A percentile compares a stretch with the other conserved stretches of the same genome.
phyloP scores from a whole-genome alignment of 2,113 vertebrate species.

The Mola mola region DNA sequence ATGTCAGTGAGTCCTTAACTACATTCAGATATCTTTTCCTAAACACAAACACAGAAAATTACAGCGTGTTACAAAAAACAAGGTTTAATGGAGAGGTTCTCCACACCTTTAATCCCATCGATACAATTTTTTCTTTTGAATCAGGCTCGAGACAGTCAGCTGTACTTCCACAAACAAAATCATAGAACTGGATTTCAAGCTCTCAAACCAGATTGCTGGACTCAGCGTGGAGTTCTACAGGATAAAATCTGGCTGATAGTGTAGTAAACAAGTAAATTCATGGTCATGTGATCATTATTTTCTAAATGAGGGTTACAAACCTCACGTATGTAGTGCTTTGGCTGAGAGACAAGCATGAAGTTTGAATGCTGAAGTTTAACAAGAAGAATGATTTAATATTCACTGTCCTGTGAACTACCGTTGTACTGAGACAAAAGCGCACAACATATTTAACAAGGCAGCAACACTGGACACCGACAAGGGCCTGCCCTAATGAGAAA shows the following conservation, averaged over 20 bases:
- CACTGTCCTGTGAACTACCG: conserved; percentile 26
- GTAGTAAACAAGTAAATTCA: background rate
- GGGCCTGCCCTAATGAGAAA: conserved; percentile 84
- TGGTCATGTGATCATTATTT: conserved; percentile 10
- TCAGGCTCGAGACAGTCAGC: conserved; percentile 10
- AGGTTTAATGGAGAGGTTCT: too few species aligned
- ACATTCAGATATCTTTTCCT: conserved; percentile 73
- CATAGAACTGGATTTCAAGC: too few species aligned
- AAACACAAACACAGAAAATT: conserved; percentile 34
- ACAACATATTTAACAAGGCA: conserved; percentile 25
- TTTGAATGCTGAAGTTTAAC: background rate
- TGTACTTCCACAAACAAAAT: too few species aligned
- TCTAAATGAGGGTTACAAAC: conserved; percentile 8
- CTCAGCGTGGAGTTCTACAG: background rate
- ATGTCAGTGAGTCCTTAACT: conserved; percentile 62
- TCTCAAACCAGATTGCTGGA: too few species aligned
- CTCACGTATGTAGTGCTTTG: conserved; percentile 69
- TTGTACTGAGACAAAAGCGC: background rate
- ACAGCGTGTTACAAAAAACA: background rate
- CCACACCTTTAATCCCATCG: too few species aligned
- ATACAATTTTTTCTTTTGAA: too few species aligned
- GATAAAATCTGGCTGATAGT: too few species aligned
- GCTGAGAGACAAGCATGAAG: conserved; percentile 47
- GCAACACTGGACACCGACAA: conserved; percentile 79
- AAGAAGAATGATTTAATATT: conserved; percentile 4